Evolutionary conservation across 2,113 vertebrate genomes (phyloP).

Genomic region (Siphamia tubifer): DNA sequence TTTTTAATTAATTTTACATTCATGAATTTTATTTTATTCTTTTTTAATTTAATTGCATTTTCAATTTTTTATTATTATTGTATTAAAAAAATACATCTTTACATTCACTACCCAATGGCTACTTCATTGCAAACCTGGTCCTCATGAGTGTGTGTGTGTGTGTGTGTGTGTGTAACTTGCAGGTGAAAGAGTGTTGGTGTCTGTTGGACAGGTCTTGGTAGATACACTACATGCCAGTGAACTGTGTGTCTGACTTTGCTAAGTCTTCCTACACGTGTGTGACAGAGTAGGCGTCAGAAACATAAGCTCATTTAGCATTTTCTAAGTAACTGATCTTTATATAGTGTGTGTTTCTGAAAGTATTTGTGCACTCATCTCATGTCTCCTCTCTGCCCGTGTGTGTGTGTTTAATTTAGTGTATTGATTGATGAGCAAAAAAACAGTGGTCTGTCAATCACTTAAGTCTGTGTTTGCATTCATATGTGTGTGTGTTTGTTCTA

Average conservation of each 20-base stretch:
- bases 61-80: too few species aligned
- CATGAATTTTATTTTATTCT: too few species aligned
- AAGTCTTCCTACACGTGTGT: background rate
- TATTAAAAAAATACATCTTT: too few species aligned
- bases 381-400: background rate
- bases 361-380: background rate
- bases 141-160: conserved; percentile 1
- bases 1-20: too few species aligned
- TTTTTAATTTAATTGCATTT: too few species aligned
- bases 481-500: background rate
- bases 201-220: background rate
- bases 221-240: conserved; percentile 18
- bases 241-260: background rate
- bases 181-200: background rate
- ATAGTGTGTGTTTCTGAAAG: background rate
- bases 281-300: background rate
- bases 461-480: background rate
- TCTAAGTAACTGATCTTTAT: background rate
- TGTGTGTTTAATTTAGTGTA: conserved; percentile 54
- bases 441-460: conserved; percentile 21
- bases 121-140: too few species aligned
- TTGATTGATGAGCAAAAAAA: conserved; percentile 37
- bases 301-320: background rate
- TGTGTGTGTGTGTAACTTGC: conserved; percentile 1
- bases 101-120: too few species aligned